Conservation (phyloP, 2,797 vertebrate genomes). For the Coreius guichenoti region DNA sequence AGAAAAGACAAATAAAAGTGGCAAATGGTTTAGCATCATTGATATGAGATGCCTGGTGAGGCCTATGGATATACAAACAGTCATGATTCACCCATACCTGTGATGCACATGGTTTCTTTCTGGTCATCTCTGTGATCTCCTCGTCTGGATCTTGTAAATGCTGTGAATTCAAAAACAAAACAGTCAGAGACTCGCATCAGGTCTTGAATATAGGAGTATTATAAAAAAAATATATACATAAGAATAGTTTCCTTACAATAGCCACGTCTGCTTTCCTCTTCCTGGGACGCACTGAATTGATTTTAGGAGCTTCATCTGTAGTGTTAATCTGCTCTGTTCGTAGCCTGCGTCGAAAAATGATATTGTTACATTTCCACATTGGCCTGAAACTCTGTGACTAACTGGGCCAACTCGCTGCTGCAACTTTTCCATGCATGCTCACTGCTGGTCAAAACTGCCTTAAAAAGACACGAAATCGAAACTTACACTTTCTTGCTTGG, state of each 20-base stretch:
- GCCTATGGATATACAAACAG: slow-evolving; percentile 14
- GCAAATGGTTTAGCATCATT: neutral
- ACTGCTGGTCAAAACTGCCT: neutral
- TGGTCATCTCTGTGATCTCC: slow-evolving; percentile 80
- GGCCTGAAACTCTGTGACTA: neutral
- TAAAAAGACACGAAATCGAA: slow-evolving; percentile 12
- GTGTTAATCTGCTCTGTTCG: slow-evolving; percentile 71
- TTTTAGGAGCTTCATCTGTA: slow-evolving; percentile 69
- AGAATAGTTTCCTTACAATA: slow-evolving; percentile 81
- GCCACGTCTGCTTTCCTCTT: slow-evolving; percentile 97
- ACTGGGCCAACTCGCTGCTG: slow-evolving; percentile 18
- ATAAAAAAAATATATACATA: slow-evolving; percentile 20
- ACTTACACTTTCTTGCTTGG: slow-evolving; percentile 82
- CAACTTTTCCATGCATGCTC: slow-evolving; percentile 26
- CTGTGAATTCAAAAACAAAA: slow-evolving; percentile 68
- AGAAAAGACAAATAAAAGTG: neutral
- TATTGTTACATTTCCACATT: slow-evolving; percentile 20
- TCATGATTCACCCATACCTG: slow-evolving; percentile 75
- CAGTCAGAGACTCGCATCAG: neutral
- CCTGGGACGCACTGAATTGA: slow-evolving; percentile 77
- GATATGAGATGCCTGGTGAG: neutral
- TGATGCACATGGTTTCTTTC: slow-evolving; percentile 79
- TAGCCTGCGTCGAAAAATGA: slow-evolving; percentile 71
- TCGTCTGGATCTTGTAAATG: slow-evolving; percentile 91
- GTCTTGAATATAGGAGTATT: neutral